Percentiles rank a stretch among this genome's conserved stretches.
Conservation (phyloP, 1,140 invertebrate species). For the Whitmania pigra region DNA sequence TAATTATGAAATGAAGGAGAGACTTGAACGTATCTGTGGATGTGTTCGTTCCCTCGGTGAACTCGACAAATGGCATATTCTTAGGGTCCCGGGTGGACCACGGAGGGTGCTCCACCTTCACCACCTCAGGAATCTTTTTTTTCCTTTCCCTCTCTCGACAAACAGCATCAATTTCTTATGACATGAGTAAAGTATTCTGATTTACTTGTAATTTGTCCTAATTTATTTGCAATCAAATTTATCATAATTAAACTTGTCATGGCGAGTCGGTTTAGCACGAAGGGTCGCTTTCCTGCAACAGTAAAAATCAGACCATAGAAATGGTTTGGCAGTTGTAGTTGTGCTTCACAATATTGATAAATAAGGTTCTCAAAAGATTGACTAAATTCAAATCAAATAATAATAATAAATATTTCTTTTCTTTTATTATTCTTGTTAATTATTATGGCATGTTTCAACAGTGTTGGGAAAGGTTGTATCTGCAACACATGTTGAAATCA, state of each 20-base stretch:
- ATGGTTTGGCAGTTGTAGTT: no score
- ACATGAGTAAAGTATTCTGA: constrained; percentile 20
- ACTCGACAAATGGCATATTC: constrained; percentile 33
- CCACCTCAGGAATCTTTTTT: constrained; percentile 24
- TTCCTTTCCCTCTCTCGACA: constrained; percentile 13
- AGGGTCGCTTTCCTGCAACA: background rate
- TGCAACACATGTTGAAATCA: background rate
- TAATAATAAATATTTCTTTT: no score
- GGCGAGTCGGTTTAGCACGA: background rate
- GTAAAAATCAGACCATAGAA: no score
- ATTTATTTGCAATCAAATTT: no score
- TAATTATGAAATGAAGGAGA: constrained; percentile 23
- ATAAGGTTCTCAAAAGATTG: no score
- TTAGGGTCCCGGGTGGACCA: constrained; percentile 30
- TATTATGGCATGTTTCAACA: no score
- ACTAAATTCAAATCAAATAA: no score
- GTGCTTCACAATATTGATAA: no score
- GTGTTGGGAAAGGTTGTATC: no score
- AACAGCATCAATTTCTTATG: constrained; percentile 17
- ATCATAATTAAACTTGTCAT: background rate
- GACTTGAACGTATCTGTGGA: constrained; percentile 32
- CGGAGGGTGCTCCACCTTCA: constrained; percentile 24
- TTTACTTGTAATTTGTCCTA: background rate
- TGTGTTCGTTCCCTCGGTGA: constrained; percentile 28
- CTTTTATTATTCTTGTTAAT: background rate